phyloP scores from a whole-genome alignment of 2,113 vertebrate species.

The Pampusana beccarii region DNA sequence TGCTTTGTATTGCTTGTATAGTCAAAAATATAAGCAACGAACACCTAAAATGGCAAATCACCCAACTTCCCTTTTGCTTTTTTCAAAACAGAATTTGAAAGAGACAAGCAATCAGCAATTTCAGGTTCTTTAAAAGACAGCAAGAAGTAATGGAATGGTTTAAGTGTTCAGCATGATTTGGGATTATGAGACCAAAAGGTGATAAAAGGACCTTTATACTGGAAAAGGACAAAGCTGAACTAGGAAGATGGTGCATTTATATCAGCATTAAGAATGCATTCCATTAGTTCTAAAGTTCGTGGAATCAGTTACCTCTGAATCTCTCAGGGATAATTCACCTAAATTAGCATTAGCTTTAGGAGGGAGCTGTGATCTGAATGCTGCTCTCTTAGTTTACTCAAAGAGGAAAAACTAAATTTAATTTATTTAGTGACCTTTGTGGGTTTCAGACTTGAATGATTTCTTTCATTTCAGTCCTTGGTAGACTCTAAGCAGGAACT shows the following conservation, averaged over 20 bases:
- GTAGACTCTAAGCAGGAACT: conserved; percentile 5
- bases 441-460: conserved; percentile 56
- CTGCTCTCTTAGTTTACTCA: conserved; percentile 28
- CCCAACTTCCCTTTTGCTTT: neutral
- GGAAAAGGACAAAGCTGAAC: conserved; percentile 23
- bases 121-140: neutral
- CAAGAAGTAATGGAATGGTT: conserved; percentile 9
- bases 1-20: neutral
- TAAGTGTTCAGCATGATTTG: conserved; percentile 31
- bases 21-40: rapidly evolving
- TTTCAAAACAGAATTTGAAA: neutral
- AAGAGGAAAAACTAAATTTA: conserved; percentile 22
- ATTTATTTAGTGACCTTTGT: conserved; percentile 66
- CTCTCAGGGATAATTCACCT: conserved; percentile 44
- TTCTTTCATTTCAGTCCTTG: conserved; percentile 57
- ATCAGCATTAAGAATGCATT: conserved; percentile 40
- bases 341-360: conserved; percentile 54
- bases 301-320: conserved; percentile 34
- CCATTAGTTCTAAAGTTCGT: conserved; percentile 30
- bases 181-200: conserved; percentile 45
- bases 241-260: neutral
- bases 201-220: conserved; percentile 3
- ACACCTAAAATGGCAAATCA: neutral
- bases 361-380: conserved; percentile 49
- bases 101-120: neutral